A percentile compares a stretch with the other conserved stretches of the same genome.
Conservation (phyloP, 1,140 invertebrate species). For the Nasonia vitripennis region DNA sequence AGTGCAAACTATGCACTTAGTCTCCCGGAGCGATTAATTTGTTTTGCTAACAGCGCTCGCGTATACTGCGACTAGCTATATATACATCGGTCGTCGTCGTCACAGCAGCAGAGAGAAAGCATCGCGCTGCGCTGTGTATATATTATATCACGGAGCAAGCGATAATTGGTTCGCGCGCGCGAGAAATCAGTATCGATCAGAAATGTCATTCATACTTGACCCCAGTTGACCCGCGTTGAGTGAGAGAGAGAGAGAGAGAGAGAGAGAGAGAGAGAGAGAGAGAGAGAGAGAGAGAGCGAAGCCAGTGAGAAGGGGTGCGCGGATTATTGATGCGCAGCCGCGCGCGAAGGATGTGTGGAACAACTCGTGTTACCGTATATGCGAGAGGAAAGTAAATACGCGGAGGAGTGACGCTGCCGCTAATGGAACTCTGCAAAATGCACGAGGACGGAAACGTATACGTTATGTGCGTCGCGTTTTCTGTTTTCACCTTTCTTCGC, state of each 20-base stretch:
- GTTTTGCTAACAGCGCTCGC: not conserved
- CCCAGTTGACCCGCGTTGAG: conserved; percentile 7
- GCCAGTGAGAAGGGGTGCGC: not conserved
- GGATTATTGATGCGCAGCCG: conserved; percentile 24
- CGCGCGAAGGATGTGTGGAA: not conserved
- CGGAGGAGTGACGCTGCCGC: not conserved
- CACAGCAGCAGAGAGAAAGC: not conserved
- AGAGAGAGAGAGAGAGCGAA: not conserved
- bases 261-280: no score
- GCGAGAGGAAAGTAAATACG: conserved; percentile 10
- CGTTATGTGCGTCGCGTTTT: no score
- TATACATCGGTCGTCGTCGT: no score
- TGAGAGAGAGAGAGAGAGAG: no score
- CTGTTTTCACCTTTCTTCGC: no score
- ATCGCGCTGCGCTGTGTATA: not conserved
- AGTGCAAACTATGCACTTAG: no score
- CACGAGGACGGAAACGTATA: no score
- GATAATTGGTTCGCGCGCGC: conserved; percentile 1
- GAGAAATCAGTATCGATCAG: conserved; percentile 45
- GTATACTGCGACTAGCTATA: not conserved
- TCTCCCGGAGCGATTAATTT: not conserved
- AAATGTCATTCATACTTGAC: conserved; percentile 47
- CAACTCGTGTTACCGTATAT: not conserved
- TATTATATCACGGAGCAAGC: not conserved
- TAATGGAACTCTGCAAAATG: no score